Evolutionary conservation across 2,113 vertebrate species (phyloP), one percentile per base, ranked within the genome.

Genomic region (Blennius ocellaris): DNA sequence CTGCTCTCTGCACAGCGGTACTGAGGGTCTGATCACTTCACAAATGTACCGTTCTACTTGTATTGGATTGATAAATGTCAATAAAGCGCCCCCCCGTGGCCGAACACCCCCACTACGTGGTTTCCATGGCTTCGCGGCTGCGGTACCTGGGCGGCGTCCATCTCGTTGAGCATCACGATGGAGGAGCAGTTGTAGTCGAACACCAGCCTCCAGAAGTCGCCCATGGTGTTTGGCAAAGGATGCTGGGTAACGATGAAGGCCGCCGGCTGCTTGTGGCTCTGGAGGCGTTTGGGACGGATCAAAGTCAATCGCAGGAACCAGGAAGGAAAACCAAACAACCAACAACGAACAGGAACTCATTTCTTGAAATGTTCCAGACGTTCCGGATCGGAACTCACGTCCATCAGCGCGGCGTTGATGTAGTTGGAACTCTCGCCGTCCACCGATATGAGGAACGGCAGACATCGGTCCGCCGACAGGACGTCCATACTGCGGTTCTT

Each of bases 121-220:
- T 30, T 30, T 30, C 4, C 21, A 30, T 4, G 21, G 21, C 4
- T 2, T 30, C 21, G 21, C 2, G 2, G 21, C 21, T 30, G 21
- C 21, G 2, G 21, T 87, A 98, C 97, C 95, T 99, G 97, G 0
- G 95, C 94, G 7, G 96, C 93, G 45, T 99, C 97, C 96, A 99
- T 96, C 90, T 99, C 97, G 0, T 99, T 99, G 64, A 99, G 93
- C 97, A 99, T 99, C 67, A 99, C 96, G 3, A 99, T 95, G 0
- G 97, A 98, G 50, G 97, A 98, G 91, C 97, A 99, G 94, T 98
- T 97, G 80, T 99, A 99, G 82, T 99, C 97, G 8, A 99, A 99
- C 89, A 98, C 97, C 87, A 99, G 92, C 90, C 97, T 96, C 97
- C 97, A 99, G 93, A 99, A 99, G 87, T 99, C 97, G 0, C 96